Evolutionary conservation across 2,113 vertebrate species (phyloP).

Genomic region (Vimba vimba): DNA sequence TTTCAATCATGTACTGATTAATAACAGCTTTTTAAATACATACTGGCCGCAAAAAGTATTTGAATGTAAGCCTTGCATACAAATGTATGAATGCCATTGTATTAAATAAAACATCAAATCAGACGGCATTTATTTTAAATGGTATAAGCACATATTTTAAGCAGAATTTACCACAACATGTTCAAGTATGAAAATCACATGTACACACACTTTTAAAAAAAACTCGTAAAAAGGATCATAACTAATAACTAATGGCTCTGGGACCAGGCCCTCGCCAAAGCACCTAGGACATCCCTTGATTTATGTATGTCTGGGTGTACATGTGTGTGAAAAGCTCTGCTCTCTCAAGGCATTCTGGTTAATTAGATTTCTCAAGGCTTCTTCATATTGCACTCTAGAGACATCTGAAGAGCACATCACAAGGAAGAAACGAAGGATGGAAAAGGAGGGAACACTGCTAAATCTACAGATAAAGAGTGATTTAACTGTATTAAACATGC

Average conservation of each 20-base stretch:
- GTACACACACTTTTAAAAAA: neutral
- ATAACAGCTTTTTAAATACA: neutral
- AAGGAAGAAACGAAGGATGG: neutral
- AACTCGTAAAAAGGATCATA: neutral
- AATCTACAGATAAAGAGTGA: slow-evolving; percentile 12
- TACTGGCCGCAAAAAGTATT: neutral
- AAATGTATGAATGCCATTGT: neutral
- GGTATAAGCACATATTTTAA: neutral
- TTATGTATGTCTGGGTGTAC: slow-evolving; percentile 39
- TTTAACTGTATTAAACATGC: slow-evolving; percentile 19
- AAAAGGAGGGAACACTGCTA: neutral
- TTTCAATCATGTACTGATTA: neutral
- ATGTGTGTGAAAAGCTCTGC: slow-evolving; percentile 63
- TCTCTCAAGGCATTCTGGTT: slow-evolving; percentile 63
- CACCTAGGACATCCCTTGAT: neutral
- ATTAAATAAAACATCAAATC: neutral
- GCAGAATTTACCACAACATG: neutral
- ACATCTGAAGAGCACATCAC: slow-evolving; percentile 24
- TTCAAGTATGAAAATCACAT: neutral
- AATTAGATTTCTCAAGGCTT: slow-evolving; percentile 66
- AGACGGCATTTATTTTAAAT: neutral
- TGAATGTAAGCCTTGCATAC: neutral
- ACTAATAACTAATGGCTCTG: slow-evolving; percentile 6
- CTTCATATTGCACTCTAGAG: slow-evolving; percentile 56
- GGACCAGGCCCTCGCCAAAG: neutral